Evolutionary conservation across 2,888 invertebrate genomes (phyloP).

Genomic region (Aphrophora alni): DNA sequence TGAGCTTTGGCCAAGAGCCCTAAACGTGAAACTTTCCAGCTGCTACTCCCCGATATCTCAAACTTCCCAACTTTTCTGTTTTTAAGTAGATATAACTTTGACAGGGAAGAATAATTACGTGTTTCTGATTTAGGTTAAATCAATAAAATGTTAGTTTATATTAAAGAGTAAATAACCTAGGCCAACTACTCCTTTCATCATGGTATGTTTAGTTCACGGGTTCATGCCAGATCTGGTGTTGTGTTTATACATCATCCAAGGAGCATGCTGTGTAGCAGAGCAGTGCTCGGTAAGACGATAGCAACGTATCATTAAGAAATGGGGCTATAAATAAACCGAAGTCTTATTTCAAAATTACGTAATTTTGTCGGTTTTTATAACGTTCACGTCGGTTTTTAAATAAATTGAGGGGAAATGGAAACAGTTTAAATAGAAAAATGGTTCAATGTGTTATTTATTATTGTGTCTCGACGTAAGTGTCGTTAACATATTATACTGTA

Average conservation of each 20-base stretch:
- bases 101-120: neutral
- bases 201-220: neutral
- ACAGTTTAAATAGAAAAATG: too few relatives aligned
- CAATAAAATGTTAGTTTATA: neutral
- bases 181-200: neutral
- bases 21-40: neutral
- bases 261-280: neutral
- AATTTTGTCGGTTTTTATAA: too few relatives aligned
- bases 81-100: neutral
- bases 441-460: too few relatives aligned
- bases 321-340: too few relatives aligned
- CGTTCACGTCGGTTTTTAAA: too few relatives aligned
- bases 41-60: neutral
- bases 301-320: too few relatives aligned
- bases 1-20: neutral
- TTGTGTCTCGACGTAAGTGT: too few relatives aligned
- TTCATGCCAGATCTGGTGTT: neutral
- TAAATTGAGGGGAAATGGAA: too few relatives aligned
- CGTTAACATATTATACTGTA: too few relatives aligned
- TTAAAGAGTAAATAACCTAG: neutral
- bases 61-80: neutral
- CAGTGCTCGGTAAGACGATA: neutral
- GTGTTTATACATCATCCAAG: neutral
- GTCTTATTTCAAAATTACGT: too few relatives aligned
- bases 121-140: neutral